These are phyloP conservation scores for Pandemis heparana DNA, from an alignment of 2,888 invertebrate species.

Conservation along the genomic window DNA sequence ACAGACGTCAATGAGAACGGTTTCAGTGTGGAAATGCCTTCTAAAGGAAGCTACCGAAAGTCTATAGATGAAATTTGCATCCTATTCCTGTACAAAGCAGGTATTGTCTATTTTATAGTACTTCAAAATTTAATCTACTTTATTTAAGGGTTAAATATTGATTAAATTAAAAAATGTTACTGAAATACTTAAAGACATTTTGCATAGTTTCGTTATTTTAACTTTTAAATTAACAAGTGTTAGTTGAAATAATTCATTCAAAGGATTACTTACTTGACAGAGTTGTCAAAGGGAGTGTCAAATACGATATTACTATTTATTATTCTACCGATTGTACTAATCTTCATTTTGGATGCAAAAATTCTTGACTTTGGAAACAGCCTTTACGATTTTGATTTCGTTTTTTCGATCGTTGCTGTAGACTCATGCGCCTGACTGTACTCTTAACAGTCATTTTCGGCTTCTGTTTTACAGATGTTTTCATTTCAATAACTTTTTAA, in stretches of 20 bases:
- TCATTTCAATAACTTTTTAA: conserved; percentile 12
- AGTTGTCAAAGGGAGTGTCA: neutral
- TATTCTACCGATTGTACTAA: conserved; percentile 16
- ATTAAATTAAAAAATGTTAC: too few relatives aligned
- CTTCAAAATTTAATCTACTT: too few relatives aligned
- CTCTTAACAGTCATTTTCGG: conserved; percentile 5
- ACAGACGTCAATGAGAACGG: neutral
- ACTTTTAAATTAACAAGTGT: too few relatives aligned
- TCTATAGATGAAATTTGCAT: too few relatives aligned
- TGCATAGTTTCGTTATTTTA: too few relatives aligned
- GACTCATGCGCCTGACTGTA: conserved; percentile 13
- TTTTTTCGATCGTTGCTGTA: conserved; percentile 12
- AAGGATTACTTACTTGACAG: neutral
- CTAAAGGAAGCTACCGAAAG: too few relatives aligned
- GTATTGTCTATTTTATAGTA: too few relatives aligned
- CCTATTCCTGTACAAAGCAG: too few relatives aligned
- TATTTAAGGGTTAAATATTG: too few relatives aligned
- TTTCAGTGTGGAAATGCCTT: neutral
- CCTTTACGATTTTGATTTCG: neutral
- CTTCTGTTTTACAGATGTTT: conserved; percentile 17
- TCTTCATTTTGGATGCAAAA: conserved; percentile 25
- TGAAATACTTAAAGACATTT: too few relatives aligned
- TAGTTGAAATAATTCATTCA: too few relatives aligned
- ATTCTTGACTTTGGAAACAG: conserved; percentile 11
- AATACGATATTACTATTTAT: conserved; percentile 1